These are phyloP conservation scores for Macropus fuliginosus DNA, from an alignment of 2,797 vertebrate species.

Conservation along the genomic window DNA sequence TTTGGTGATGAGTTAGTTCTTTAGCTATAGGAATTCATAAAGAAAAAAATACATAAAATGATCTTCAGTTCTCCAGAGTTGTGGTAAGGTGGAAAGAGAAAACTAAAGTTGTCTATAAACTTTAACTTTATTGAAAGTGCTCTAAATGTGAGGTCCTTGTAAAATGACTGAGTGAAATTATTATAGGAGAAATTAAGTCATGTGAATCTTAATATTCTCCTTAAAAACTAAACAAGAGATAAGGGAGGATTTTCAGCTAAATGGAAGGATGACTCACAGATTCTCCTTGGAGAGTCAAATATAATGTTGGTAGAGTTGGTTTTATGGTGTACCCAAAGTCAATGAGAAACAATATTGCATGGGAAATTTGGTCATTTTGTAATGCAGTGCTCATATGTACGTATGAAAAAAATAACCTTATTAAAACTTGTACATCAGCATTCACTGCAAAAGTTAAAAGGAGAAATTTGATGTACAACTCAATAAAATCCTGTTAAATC, in stretches of 20 bases:
- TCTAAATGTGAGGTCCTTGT: not conserved
- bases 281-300: not conserved
- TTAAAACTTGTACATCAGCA: not conserved
- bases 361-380: not conserved
- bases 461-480: not conserved
- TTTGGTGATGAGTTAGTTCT: not conserved
- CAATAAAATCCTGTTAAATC: not conserved
- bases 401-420: not conserved
- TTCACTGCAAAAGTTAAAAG: not conserved
- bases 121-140: not conserved
- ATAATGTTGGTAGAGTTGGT: not conserved
- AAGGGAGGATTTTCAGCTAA: not conserved
- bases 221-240: not conserved
- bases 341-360: not conserved
- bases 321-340: not conserved
- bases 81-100: not conserved
- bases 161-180: not conserved
- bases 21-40: not conserved
- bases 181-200: not conserved
- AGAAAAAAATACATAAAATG: not conserved
- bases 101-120: not conserved
- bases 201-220: not conserved
- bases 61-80: not conserved
- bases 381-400: not conserved
- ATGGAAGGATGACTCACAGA: not conserved